phyloP scores from a whole-genome alignment of 2,797 vertebrate genomes.

The Tenualosa thibaudeaui region DNA sequence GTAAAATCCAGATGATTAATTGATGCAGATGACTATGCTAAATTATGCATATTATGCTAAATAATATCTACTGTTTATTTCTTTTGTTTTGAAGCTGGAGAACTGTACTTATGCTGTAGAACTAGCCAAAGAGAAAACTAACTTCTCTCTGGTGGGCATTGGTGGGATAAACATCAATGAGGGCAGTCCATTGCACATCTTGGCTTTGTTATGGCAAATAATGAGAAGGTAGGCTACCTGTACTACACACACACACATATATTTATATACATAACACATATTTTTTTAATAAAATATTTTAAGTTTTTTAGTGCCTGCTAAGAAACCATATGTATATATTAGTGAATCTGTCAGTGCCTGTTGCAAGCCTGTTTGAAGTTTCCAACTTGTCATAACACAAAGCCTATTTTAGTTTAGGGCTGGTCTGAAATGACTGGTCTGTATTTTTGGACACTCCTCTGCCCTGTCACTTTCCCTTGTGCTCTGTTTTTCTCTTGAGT shows the following conservation, averaged over 20 bases:
- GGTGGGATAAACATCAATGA: constrained; percentile 90
- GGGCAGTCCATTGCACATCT: constrained; percentile 84
- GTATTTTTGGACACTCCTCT: neutral
- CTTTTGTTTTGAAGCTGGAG: constrained; percentile 80
- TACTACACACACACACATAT: neutral
- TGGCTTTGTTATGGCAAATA: constrained; percentile 94
- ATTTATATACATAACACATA: too few species aligned
- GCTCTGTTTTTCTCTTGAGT: neutral
- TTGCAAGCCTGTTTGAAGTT: neutral
- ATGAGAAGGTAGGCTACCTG: constrained; percentile 86
- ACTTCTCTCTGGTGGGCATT: constrained; percentile 94
- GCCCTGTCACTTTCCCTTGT: neutral
- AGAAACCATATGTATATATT: neutral
- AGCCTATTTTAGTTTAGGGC: neutral
- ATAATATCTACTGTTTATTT: constrained; percentile 15
- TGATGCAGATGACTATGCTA: constrained; percentile 4
- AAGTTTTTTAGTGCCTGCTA: too few species aligned
- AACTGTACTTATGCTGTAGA: constrained; percentile 97
- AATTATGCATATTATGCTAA: constrained; percentile 33
- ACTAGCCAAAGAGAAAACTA: constrained; percentile 84
- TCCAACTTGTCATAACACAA: neutral
- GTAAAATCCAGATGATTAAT: neutral
- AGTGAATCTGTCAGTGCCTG: neutral
- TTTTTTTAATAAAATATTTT: too few species aligned
- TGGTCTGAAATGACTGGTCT: neutral